A percentile compares a stretch with the other conserved stretches of the same genome.
phyloP scores from a whole-genome alignment of 2,888 invertebrate genomes.

The Drosophila mimetica region DNA sequence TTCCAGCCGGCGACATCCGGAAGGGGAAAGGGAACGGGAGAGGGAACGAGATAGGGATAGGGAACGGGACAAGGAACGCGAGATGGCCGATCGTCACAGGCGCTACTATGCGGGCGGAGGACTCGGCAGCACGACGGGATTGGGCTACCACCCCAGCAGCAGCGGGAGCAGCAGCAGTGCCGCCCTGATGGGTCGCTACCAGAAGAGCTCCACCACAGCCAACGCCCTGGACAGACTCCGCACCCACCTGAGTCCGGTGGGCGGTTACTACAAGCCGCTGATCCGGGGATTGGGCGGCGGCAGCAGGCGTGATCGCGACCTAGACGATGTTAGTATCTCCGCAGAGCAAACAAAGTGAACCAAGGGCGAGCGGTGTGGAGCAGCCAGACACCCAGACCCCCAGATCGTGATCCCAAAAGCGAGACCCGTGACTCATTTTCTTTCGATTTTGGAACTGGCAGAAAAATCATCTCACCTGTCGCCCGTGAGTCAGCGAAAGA shows the following conservation, averaged over 20 bases:
- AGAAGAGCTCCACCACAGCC: constrained; percentile 80
- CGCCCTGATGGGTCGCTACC: constrained; percentile 76
- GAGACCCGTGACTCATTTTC: constrained; percentile 51
- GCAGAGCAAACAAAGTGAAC: constrained; percentile 3
- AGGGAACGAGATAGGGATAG: constrained; percentile 44
- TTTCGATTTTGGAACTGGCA: constrained; percentile 21
- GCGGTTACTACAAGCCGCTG: constrained; percentile 84
- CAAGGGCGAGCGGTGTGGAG: constrained; percentile 37
- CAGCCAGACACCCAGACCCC: constrained; percentile 24
- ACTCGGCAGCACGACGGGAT: constrained; percentile 46
- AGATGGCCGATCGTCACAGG: constrained; percentile 83
- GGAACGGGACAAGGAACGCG: constrained; percentile 52
- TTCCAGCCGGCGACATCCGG: constrained; percentile 58
- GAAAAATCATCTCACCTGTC: constrained; percentile 63
- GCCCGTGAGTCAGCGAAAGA: constrained; percentile 56
- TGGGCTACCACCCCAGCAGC: constrained; percentile 67
- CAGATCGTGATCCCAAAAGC: constrained; percentile 14
- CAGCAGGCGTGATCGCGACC: constrained; percentile 73
- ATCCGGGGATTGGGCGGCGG: constrained; percentile 82
- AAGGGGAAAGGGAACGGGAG: constrained; percentile 48
- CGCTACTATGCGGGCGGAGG: constrained; percentile 81
- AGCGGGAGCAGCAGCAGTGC: constrained; percentile 43
- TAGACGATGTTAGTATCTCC: constrained; percentile 82
- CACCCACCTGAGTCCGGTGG: constrained; percentile 83
- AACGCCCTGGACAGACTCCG: constrained; percentile 83